These are phyloP conservation scores for Phalera bucephala DNA, from an alignment of 2,888 invertebrate species.

Conservation along the genomic window DNA sequence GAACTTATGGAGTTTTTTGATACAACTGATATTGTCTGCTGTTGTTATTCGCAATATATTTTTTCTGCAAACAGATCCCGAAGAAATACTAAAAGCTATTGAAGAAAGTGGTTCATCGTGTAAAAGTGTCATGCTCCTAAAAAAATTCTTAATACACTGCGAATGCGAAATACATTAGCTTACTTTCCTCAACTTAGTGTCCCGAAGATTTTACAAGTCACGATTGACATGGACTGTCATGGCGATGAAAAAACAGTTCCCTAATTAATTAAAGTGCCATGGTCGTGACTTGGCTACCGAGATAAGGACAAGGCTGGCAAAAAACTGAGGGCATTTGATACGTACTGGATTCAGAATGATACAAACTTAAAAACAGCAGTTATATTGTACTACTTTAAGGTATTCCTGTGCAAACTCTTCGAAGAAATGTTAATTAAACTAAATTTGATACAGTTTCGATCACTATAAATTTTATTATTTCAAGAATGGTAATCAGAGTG, in stretches of 20 bases:
- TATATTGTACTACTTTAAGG: conserved; percentile 6
- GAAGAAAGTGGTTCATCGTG: not conserved
- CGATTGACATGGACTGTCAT: conserved; percentile 37
- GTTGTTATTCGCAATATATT: not conserved
- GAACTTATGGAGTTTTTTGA: no score
- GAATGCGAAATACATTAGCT: conserved; percentile 65
- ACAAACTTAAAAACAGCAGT: conserved; percentile 12
- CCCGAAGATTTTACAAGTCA: conserved; percentile 38
- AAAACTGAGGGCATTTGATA: conserved; percentile 5
- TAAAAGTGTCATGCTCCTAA: not conserved
- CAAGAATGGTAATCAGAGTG: no score
- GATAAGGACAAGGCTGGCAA: conserved; percentile 18
- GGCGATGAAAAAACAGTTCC: conserved; percentile 31
- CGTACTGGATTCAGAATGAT: conserved; percentile 5
- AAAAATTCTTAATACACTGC: conserved; percentile 13
- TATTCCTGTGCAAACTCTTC: not conserved
- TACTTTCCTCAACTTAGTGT: conserved; percentile 32
- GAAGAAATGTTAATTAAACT: not conserved
- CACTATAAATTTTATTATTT: no score
- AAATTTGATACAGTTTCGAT: no score
- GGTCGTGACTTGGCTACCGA: conserved; percentile 25
- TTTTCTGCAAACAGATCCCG: not conserved
- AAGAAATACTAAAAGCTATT: not conserved
- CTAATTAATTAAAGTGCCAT: conserved; percentile 24
- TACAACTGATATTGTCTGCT: no score